Conservation (phyloP, 2,113 vertebrate genomes). For the Percopsis transmontana region DNA sequence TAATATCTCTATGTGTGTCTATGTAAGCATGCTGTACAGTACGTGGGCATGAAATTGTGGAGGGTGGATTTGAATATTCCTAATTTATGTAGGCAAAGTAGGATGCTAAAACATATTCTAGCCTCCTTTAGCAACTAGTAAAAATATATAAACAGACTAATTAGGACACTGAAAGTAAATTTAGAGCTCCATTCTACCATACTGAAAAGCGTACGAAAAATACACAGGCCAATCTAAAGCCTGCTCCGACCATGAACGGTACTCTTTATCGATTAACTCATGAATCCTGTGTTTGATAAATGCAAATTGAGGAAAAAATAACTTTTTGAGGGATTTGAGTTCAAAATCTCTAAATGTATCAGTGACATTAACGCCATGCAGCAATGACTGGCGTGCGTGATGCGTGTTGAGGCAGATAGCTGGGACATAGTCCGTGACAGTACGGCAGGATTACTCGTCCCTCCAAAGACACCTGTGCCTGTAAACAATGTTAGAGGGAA, state of each 20-base stretch:
- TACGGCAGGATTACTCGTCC: conserved; percentile 50
- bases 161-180: conserved; percentile 49
- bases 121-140: conserved; percentile 56
- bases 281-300: conserved; percentile 41
- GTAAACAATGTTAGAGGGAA: conserved; percentile 71
- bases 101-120: conserved; percentile 33
- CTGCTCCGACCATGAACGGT: conserved; percentile 29
- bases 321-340: conserved; percentile 30
- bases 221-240: conserved; percentile 37
- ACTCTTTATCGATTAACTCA: conserved; percentile 43
- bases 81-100: conserved; percentile 64
- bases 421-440: conserved; percentile 8
- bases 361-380: conserved; percentile 14
- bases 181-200: too few species aligned
- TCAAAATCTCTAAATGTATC: conserved; percentile 30
- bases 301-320: conserved; percentile 42
- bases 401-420: conserved; percentile 3
- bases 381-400: conserved; percentile 24
- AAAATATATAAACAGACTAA: conserved; percentile 59
- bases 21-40: conserved; percentile 11
- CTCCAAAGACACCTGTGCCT: conserved; percentile 54
- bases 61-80: conserved; percentile 64
- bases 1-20: neutral
- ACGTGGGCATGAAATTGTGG: conserved; percentile 23
- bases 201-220: conserved; percentile 58